Conservation (phyloP, 2,797 vertebrate species). For the Ptychobarbus kaznakovi region DNA sequence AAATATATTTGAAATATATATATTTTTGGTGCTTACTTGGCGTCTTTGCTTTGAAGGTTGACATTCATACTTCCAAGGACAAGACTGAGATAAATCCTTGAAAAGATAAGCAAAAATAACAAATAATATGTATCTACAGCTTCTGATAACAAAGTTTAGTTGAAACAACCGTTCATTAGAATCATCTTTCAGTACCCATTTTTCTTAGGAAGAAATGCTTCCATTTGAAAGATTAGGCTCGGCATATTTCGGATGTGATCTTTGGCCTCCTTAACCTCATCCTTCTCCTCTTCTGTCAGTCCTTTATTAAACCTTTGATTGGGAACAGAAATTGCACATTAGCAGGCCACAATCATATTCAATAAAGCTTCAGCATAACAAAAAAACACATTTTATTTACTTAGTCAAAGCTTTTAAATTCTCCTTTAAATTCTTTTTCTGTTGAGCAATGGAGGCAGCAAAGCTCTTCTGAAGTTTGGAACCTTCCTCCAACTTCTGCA, state of each 20-base stretch:
- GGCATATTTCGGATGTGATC: conserved; percentile 83
- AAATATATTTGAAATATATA: not conserved
- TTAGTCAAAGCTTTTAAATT: conserved; percentile 78
- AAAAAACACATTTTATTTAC: conserved; percentile 68
- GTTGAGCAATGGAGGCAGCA: conserved; percentile 80
- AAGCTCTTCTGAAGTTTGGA: conserved; percentile 88
- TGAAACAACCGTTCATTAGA: not conserved
- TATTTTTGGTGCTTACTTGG: conserved; percentile 75
- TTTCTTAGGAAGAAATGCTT: conserved; percentile 93
- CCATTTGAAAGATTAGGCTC: conserved; percentile 90
- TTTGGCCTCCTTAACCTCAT: conserved; percentile 77
- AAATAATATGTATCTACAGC: not conserved
- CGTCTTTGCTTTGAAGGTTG: conserved; percentile 92
- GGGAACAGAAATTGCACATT: not conserved
- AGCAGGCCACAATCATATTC: not conserved
- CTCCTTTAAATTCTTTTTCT: conserved; percentile 85
- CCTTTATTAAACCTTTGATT: conserved; percentile 77
- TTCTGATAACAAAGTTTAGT: not conserved
- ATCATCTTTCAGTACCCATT: conserved; percentile 82
- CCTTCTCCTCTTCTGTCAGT: conserved; percentile 67
- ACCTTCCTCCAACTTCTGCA: conserved; percentile 89
- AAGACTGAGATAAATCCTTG: conserved; percentile 92
- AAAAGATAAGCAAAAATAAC: conserved; percentile 39
- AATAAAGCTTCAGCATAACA: not conserved
- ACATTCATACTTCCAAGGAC: conserved; percentile 94